Base-by-base conservation (phyloP, 2,797 vertebrate genomes). In the Mastacembelus armatus region DNA sequence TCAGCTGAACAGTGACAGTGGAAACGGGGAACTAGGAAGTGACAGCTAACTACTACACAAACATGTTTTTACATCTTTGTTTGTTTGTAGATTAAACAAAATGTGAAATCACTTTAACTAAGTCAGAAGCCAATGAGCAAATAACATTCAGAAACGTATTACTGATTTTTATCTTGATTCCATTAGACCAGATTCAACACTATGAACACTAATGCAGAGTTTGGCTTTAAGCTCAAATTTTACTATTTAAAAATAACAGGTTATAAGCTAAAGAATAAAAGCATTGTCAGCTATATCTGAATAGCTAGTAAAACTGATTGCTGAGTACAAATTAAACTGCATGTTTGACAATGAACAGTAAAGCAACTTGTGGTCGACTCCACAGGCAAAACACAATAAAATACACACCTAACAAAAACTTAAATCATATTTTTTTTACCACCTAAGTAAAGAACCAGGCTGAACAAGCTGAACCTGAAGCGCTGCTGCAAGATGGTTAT, bases 391-490 rank as follows among this genome's bases (percentile, higher is more conserved):
- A 61, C 2, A 12, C 38, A 57, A 39, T 49, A 54, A 68, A 64
- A 57, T 19, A 47, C 35, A 61, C 64, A 48, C 42, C 33, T 44
- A 24, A 12, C 32, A 11, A 39, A 14, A 52, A 65, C 35, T 15
- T 6, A 11, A 22, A n/a, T 70, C 44, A 57, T 10, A 11, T 18
- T 22, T 27, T 54, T 32, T 30, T 36, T 39, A 54, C 15, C 5
- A 32, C 5, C 15, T 43, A 16, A 10, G 21, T 9, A 24, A 29
- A 66, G 38, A 54, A 29, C 24, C 73, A n/a, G 70, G 57, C 38
- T 5, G n/a, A 79, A 74, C 84, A 48, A 30, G 81, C 54, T 36
- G 48, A 80, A 80, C 78, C 52, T 77, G 80, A 83, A 73, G 51
- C 7, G 39, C 59, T 27, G 39, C 38, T n/a, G n/a, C 45, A 26